These are phyloP conservation scores for Aspidoscelis tigris DNA, from an alignment of 2,113 vertebrate genomes.

Conservation along the genomic window DNA sequence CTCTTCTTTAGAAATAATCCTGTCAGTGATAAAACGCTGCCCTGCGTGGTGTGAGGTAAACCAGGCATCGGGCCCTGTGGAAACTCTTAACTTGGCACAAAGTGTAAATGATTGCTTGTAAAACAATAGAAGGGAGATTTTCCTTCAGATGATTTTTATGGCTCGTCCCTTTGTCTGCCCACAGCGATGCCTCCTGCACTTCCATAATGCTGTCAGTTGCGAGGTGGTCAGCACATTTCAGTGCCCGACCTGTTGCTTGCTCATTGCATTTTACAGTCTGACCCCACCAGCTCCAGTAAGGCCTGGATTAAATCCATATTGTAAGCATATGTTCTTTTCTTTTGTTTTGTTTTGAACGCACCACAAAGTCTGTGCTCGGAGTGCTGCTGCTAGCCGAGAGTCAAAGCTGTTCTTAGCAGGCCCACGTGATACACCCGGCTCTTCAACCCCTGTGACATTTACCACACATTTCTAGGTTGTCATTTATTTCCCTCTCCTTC, in stretches of 20 bases:
- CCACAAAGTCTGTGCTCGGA: not conserved
- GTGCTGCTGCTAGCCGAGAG: not conserved
- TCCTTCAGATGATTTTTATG: conserved; percentile 1
- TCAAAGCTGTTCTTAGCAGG: not conserved
- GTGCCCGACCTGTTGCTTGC: not conserved
- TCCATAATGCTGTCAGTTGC: not conserved
- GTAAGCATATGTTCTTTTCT: not conserved
- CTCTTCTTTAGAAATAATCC: not conserved
- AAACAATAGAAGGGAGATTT: conserved; percentile 45
- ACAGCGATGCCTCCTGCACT: conserved; percentile 3
- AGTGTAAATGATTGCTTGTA: conserved; percentile 3
- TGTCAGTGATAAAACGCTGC: not conserved
- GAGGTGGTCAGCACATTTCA: conserved; percentile 13
- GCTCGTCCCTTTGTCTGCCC: conserved; percentile 13
- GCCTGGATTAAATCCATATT: not conserved
- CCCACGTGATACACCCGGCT: not conserved
- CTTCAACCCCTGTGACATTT: not conserved
- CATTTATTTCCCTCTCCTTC: conserved; percentile 7
- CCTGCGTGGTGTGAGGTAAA: conserved; percentile 26
- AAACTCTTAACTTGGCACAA: not conserved
- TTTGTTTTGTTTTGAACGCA: not conserved
- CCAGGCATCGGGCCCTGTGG: conserved; percentile 21
- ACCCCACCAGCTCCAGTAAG: conserved; percentile 9
- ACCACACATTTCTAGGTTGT: not conserved
- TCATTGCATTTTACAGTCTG: conserved; percentile 18